These are phyloP conservation scores for Harpagoxenus sublaevis DNA, from an alignment of 2,888 invertebrate species.

Conservation along the genomic window DNA sequence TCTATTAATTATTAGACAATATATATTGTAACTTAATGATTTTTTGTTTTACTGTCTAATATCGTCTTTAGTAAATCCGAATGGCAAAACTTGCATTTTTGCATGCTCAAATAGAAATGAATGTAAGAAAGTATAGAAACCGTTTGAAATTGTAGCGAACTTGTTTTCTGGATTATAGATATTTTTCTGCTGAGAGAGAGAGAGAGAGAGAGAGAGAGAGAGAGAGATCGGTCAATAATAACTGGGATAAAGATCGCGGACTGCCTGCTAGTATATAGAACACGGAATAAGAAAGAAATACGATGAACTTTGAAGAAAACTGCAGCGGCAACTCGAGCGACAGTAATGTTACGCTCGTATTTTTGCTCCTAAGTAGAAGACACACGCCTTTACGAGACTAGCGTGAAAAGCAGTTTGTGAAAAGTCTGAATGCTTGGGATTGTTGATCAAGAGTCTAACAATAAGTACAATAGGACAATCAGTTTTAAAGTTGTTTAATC, in stretches of 20 bases:
- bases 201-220: too few relatives aligned
- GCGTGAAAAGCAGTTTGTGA: constrained; percentile 51
- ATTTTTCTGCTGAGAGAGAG: constrained; percentile 17
- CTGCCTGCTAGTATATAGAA: constrained; percentile 6
- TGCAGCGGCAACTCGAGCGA: constrained; percentile 49
- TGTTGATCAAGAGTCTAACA: constrained; percentile 29
- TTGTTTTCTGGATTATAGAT: background rate
- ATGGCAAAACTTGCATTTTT: background rate
- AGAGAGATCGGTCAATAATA: background rate
- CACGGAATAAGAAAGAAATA: constrained; percentile 35
- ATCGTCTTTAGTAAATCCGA: background rate
- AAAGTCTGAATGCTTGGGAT: constrained; percentile 5
- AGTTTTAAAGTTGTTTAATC: constrained; percentile 37
- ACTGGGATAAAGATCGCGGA: background rate
- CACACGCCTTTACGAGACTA: constrained; percentile 56
- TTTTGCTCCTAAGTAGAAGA: constrained; percentile 50
- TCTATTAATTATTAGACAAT: background rate
- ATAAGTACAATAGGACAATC: constrained; percentile 51
- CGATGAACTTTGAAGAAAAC: constrained; percentile 15
- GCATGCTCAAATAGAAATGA: background rate
- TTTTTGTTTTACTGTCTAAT: background rate
- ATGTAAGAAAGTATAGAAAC: background rate
- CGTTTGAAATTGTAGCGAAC: background rate
- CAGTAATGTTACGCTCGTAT: constrained; percentile 56
- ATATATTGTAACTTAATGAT: background rate